Conservation (phyloP, 2,113 vertebrate genomes). For the Campylorhamphus procurvoides region DNA sequence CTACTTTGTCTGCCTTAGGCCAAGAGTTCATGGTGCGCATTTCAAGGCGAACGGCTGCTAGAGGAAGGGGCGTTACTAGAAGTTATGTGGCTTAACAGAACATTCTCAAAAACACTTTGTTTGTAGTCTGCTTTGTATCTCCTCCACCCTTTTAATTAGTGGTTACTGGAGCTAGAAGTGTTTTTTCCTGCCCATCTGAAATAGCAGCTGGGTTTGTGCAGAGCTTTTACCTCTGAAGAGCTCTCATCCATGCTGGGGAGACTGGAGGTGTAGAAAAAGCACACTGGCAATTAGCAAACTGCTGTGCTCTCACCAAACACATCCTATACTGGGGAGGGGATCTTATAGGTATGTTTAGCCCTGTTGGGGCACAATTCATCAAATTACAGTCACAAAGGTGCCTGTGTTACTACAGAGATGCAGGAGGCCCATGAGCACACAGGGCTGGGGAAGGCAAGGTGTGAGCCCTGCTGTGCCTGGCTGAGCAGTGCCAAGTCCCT, state of each 20-base stretch:
- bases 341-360: not conserved
- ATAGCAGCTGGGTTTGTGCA: not conserved
- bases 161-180: not conserved
- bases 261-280: not conserved
- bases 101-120: not conserved
- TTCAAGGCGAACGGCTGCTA: not conserved
- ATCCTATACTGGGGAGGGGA: accelerated
- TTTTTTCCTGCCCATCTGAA: not conserved
- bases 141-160: not conserved
- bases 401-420: accelerated
- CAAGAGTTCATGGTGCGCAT: accelerated
- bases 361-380: not conserved
- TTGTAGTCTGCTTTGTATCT: not conserved
- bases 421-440: not conserved
- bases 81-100: not conserved
- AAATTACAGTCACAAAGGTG: not conserved
- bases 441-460: not conserved
- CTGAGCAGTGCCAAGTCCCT: not conserved
- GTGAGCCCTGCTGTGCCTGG: accelerated
- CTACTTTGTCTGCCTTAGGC: not conserved
- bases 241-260: not conserved
- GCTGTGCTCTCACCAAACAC: not conserved
- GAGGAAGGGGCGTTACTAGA: not conserved
- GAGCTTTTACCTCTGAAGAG: not conserved
- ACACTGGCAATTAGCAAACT: not conserved